Base-by-base conservation (phyloP, 2,888 invertebrate species). In the Rotaria sp. region DNA sequence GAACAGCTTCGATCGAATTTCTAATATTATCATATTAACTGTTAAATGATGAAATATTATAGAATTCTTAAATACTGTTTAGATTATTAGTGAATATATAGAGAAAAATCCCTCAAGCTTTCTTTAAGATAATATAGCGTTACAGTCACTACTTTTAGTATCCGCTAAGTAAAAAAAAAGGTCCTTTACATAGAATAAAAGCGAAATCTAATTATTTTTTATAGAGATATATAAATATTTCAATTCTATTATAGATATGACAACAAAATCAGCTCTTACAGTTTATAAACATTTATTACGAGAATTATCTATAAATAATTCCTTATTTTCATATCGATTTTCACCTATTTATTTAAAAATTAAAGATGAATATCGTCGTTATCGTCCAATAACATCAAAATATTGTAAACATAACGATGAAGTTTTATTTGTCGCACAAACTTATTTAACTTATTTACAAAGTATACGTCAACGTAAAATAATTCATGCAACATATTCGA, bases 381-480 rank as follows among this genome's bases (percentile, higher is more conserved):
- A 86, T 45, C 55, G 55, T 26, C 74, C 84, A 10, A 18, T 74
- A 5, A 74, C 84, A 45, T 45, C 84, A 30, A 84, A 85, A 74
- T 84, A 86, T 52, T 86, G 86, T 45, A 85, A 84, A 55, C 84
- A 84, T 74, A 86, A 74, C 13, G 75, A 85, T 52, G 86, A 84
- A 84, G 74, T 86, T 52, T 45, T 75, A 35, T 86, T 84, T 86
- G 45, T 86, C 52, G 86, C 86, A 35, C 45, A 38, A 35, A 24
- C 84, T 3, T 67, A 75, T n/a, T 45, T 52, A 38, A 84, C 86
- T 26, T 86, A 86, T 86, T 50, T 86, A 38, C 48, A 52, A 57
- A 86, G 86, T 57, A 67, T 75, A 35, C 50, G 57, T 18, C 38
- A 57, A 74, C 59, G 67, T 30, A 26, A 84, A 30, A n/a, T 59